Evolutionary conservation across 2,797 vertebrate species (phyloP).

Genomic region (Muraenolepis orangiensis): DNA sequence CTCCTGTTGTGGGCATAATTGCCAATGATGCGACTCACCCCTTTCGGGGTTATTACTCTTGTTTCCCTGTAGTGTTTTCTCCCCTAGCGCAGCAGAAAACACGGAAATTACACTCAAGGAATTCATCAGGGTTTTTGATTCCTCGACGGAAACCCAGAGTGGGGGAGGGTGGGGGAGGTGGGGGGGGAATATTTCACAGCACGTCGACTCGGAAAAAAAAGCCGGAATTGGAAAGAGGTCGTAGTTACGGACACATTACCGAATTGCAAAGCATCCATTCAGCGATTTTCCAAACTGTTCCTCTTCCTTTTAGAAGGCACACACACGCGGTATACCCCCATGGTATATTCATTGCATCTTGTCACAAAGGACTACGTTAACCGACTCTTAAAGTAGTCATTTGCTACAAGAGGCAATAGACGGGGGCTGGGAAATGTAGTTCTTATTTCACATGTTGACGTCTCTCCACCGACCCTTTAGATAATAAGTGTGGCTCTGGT

Average conservation of each 20-base stretch:
- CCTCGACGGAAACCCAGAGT: neutral
- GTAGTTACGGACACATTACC: neutral
- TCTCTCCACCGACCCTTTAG: neutral
- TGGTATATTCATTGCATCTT: neutral
- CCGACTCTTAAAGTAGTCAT: neutral
- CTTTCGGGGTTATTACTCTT: neutral
- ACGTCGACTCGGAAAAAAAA: neutral
- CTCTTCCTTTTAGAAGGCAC: neutral
- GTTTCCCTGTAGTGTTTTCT: neutral
- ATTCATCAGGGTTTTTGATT: slow-evolving; percentile 4
- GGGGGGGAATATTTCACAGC: neutral
- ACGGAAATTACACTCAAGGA: neutral
- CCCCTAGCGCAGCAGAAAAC: neutral
- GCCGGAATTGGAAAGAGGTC: neutral
- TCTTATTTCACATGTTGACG: neutral
- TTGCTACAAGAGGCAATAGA: neutral
- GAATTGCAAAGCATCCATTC: slow-evolving; percentile 2
- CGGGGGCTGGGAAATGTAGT: slow-evolving; percentile 3
- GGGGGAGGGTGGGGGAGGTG: neutral
- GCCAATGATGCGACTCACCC: neutral
- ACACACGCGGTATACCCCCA: neutral
- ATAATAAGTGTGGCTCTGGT: neutral
- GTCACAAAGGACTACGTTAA: neutral
- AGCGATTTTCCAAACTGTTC: neutral
- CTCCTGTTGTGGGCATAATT: neutral